Base-by-base conservation (phyloP, 2,888 invertebrate genomes). In the Epistrophella euchroma region DNA sequence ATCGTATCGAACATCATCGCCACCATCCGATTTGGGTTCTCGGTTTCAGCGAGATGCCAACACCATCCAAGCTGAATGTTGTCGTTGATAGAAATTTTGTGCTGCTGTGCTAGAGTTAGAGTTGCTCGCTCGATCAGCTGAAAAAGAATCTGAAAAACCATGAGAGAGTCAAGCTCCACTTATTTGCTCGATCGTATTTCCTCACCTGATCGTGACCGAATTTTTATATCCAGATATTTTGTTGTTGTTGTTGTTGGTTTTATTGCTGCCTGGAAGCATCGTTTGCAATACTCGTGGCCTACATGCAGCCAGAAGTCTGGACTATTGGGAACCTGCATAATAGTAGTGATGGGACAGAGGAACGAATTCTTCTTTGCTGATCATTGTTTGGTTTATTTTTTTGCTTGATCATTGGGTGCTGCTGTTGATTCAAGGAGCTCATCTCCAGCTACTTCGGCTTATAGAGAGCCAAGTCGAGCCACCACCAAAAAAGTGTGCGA, bases 151-250 rank as follows among this genome's bases (percentile, higher is more conserved):
- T 75, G 43, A 15, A 32, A 80, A 76, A 19, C 81, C 86, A 86
- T 86, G 86, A 86, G 86, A 86, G 86, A 86, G 86, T 86, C 82
- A 82, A 86, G 86, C 86, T 86, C 86, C 86, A 86, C 86, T 86
- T 86, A 81, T 86, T 86, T 82, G 82, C 78, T 83, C 74, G 86
- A 82, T 82, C 86, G 86, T 87, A 87, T 87, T 87, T 82, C 86
- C 86, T 87, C 86, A 87, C 86, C 86, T 87, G 86, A 83, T 87
- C 86, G 86, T 87, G 86, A 87, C 86, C 86, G 86, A 83, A 83
- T 83, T 83, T 83, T 78, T 86, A 74, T 74, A 32, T 37, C 22
- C 35, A 37, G n/a, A 52, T 70, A 58, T 25, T 60, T 64, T 72
- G 7, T 56, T 75, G 52, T 73, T 37, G 52, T 73, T 37, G 35